A percentile compares a stretch with the other conserved stretches of the same genome.
Evolutionary conservation across 2,797 vertebrate genomes (phyloP).

Genomic region (Gastrophryne carolinensis): DNA sequence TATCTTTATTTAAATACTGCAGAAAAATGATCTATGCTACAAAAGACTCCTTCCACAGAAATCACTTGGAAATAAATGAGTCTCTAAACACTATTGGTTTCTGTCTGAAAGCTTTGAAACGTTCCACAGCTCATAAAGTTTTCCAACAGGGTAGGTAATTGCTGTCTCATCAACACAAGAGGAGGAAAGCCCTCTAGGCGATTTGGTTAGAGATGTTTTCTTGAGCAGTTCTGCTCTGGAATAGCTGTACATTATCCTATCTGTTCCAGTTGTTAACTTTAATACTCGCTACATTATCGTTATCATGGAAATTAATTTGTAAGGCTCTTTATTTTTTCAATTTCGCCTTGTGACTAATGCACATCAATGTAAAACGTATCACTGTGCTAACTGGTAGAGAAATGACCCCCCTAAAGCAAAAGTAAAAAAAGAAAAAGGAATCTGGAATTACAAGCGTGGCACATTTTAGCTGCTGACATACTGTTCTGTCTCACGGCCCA

Average conservation of each 20-base stretch:
- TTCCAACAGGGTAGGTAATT: constrained; percentile 43
- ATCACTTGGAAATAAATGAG: constrained; percentile 31
- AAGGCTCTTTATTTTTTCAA: constrained; percentile 46
- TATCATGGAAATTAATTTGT: constrained; percentile 52
- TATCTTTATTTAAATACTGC: neutral
- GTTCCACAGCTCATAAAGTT: constrained; percentile 39
- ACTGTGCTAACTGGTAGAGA: constrained; percentile 3
- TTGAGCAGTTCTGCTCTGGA: constrained; percentile 23
- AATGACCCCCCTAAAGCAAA: constrained; percentile 34
- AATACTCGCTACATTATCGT: constrained; percentile 49
- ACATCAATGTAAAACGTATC: constrained; percentile 25
- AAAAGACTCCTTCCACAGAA: constrained; percentile 13
- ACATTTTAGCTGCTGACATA: constrained; percentile 36
- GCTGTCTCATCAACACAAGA: constrained; percentile 41
- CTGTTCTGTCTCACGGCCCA: constrained; percentile 22
- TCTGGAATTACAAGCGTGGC: constrained; percentile 29
- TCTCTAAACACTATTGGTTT: constrained; percentile 51
- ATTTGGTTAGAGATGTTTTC: constrained; percentile 28
- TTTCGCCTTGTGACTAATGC: constrained; percentile 41
- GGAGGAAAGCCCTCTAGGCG: constrained; percentile 48
- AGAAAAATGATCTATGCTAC: constrained; percentile 35
- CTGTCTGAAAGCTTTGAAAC: constrained; percentile 48
- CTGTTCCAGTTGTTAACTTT: constrained; percentile 53
- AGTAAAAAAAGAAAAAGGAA: neutral
- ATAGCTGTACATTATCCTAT: constrained; percentile 50